A percentile compares a stretch with the other conserved stretches of the same genome.
phyloP scores from a whole-genome alignment of 2,888 invertebrate species.

The Frankliniella intonsa region DNA sequence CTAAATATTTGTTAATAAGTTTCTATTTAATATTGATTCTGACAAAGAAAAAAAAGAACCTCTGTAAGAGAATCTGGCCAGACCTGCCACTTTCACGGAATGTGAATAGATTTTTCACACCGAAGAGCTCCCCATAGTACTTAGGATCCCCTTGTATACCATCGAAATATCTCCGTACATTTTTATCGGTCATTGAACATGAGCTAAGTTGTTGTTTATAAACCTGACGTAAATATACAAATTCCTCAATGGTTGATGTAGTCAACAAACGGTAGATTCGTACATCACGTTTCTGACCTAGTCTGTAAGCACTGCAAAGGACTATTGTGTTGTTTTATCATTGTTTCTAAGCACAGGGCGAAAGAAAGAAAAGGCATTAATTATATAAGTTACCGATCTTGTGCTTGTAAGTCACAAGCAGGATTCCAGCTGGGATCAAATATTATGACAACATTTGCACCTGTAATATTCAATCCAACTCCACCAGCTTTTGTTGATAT shows the following conservation, averaged over 20 bases:
- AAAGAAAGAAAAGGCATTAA: not conserved
- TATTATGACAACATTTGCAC: conserved; percentile 12
- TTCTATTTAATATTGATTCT: not conserved
- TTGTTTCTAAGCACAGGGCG: not conserved
- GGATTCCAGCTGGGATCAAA: conserved; percentile 13
- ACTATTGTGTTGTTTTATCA: not conserved
- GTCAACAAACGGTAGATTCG: not conserved
- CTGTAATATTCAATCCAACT: conserved; percentile 1
- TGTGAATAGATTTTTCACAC: not conserved
- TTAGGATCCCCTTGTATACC: not conserved
- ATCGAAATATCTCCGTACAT: not conserved
- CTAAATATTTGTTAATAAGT: not conserved
- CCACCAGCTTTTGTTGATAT: not conserved
- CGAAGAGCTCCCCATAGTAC: conserved; percentile 5
- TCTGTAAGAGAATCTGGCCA: not conserved
- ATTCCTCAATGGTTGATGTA: conserved; percentile 4
- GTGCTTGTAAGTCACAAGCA: not conserved
- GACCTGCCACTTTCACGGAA: not conserved
- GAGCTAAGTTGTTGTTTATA: not conserved
- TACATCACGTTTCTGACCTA: not conserved
- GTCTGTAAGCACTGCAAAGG: not conserved
- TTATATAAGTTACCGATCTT: not conserved
- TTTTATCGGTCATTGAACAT: not conserved
- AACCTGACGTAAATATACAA: not conserved
- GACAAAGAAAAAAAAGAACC: not conserved